These are phyloP conservation scores for Battus philenor DNA, from an alignment of 1,140 invertebrate genomes.

Conservation along the genomic window DNA sequence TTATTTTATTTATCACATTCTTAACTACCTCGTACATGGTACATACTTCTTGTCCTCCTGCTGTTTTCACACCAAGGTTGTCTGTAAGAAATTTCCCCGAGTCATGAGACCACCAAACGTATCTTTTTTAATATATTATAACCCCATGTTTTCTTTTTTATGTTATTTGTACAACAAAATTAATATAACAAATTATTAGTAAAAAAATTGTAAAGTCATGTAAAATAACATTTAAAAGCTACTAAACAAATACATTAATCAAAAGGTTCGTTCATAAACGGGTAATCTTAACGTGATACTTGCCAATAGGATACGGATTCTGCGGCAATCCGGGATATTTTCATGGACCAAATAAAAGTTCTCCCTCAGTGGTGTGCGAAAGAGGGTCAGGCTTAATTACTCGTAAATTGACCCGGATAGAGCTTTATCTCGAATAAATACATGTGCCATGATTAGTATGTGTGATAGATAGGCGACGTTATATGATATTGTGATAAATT, in stretches of 20 bases:
- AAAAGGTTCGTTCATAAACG: constrained; percentile 23
- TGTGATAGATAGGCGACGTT: constrained; percentile 45
- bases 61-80: too few species aligned
- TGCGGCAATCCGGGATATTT: constrained; percentile 46
- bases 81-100: too few species aligned
- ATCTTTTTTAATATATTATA: too few species aligned
- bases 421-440: constrained; percentile 60
- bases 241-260: constrained; percentile 14
- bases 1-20: too few species aligned
- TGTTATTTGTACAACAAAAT: too few species aligned
- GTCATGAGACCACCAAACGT: too few species aligned
- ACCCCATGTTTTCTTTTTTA: too few species aligned
- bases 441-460: constrained; percentile 50
- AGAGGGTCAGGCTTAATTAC: constrained; percentile 73
- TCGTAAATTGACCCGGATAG: constrained; percentile 71
- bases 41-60: too few species aligned
- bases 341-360: constrained; percentile 65
- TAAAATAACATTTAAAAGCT: too few species aligned
- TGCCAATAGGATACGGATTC: constrained; percentile 46
- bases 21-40: too few species aligned
- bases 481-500: constrained; percentile 34
- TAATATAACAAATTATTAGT: too few species aligned
- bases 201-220: too few species aligned
- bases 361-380: constrained; percentile 54
- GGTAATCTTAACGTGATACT: constrained; percentile 36